phyloP scores from a whole-genome alignment of 2,888 invertebrate species.

The Caenorhabditis auriculariae region DNA sequence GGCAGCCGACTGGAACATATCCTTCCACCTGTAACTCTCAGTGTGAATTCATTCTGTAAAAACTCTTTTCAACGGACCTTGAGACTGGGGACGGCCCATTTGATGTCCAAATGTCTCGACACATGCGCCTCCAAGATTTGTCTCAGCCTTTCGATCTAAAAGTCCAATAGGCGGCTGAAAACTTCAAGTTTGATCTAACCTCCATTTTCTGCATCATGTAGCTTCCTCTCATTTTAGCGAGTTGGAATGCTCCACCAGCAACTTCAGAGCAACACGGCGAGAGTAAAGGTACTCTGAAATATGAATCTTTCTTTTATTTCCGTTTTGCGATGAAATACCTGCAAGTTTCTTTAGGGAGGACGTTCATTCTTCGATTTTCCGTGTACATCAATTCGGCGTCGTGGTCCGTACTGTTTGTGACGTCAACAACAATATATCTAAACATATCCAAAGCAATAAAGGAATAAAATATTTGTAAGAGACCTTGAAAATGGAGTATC shows the following conservation, averaged over 20 bases:
- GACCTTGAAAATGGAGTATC: constrained; percentile 46
- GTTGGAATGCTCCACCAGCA: constrained; percentile 51
- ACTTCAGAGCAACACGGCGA: constrained; percentile 62
- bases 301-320: background rate
- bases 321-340: constrained; percentile 32
- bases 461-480: background rate
- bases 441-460: background rate
- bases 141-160: constrained; percentile 40
- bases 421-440: constrained; percentile 59
- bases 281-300: constrained; percentile 56
- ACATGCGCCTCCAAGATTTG: constrained; percentile 54
- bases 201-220: constrained; percentile 61
- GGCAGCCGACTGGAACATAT: constrained; percentile 58
- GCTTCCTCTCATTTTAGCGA: constrained; percentile 53
- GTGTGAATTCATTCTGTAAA: background rate
- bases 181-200: background rate
- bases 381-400: constrained; percentile 60
- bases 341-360: constrained; percentile 60
- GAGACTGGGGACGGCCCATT: constrained; percentile 54
- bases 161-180: background rate
- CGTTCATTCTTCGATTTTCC: constrained; percentile 45
- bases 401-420: constrained; percentile 56
- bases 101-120: constrained; percentile 56
- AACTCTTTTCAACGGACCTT: constrained; percentile 22
- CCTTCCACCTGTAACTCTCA: constrained; percentile 54